A percentile compares a stretch with the other conserved stretches of the same genome.
Conservation (phyloP, 2,797 vertebrate species). For the Anguilla obscura region DNA sequence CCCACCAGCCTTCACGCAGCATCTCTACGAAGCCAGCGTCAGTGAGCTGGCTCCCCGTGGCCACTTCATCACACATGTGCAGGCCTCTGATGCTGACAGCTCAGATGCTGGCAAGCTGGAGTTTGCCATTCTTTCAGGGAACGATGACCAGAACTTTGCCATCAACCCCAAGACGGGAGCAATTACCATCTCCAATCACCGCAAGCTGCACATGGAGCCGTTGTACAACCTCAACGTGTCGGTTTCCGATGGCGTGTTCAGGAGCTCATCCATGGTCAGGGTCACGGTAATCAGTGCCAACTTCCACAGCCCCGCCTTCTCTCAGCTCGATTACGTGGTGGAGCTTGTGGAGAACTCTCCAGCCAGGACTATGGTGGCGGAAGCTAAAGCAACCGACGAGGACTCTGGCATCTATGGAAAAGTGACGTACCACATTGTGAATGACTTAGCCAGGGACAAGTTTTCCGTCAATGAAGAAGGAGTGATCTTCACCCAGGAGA, state of each 20-base stretch:
- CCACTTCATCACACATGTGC: constrained; percentile 89
- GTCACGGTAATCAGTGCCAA: constrained; percentile 85
- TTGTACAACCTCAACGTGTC: constrained; percentile 85
- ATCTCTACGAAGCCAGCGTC: constrained; percentile 81
- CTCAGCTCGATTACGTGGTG: constrained; percentile 87
- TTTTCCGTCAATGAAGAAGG: constrained; percentile 88
- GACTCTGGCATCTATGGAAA: constrained; percentile 84
- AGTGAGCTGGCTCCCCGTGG: constrained; percentile 86
- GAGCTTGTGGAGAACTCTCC: constrained; percentile 93
- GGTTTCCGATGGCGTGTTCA: constrained; percentile 94
- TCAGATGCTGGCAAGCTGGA: constrained; percentile 80
- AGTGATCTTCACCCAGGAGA: constrained; percentile 86
- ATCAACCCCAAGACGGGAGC: constrained; percentile 83
- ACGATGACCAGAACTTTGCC: constrained; percentile 89
- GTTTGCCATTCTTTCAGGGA: constrained; percentile 89
- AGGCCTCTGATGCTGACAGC: constrained; percentile 88
- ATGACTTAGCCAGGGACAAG: constrained; percentile 91
- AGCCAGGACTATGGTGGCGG: constrained; percentile 80
- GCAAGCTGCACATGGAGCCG: constrained; percentile 75
- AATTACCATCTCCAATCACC: constrained; percentile 83
- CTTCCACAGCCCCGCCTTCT: constrained; percentile 88
- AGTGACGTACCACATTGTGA: constrained; percentile 88
- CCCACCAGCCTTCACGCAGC: constrained; percentile 83
- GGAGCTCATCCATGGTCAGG: constrained; percentile 80
- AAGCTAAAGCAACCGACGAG: constrained; percentile 84